These are phyloP conservation scores for Agapetus fuscipes DNA, from an alignment of 2,888 invertebrate species.

Conservation along the genomic window DNA sequence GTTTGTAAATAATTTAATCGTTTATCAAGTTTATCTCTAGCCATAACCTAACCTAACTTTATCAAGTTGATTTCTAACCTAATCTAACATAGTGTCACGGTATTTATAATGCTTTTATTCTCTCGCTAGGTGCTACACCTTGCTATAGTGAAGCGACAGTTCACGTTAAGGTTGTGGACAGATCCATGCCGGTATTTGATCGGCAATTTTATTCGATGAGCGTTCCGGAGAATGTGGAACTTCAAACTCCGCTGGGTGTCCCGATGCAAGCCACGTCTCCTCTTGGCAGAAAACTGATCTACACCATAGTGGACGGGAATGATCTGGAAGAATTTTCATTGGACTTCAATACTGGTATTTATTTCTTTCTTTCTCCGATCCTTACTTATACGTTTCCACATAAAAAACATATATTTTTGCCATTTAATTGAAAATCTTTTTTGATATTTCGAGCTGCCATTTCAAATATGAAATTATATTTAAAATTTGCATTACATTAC, in stretches of 20 bases:
- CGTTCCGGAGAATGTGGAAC: conserved; percentile 74
- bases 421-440: too few relatives aligned
- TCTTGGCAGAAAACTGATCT: conserved; percentile 77
- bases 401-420: too few relatives aligned
- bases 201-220: conserved; percentile 74
- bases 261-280: conserved; percentile 83
- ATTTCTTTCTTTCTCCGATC: too few relatives aligned
- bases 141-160: conserved; percentile 68
- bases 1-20: too few relatives aligned
- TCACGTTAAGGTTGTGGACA: conserved; percentile 70
- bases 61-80: too few relatives aligned
- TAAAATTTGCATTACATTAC: too few relatives aligned
- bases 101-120: too few relatives aligned
- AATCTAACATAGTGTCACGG: too few relatives aligned
- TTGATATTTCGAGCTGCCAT: too few relatives aligned
- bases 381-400: too few relatives aligned
- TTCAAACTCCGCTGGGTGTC: conserved; percentile 67
- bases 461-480: too few relatives aligned
- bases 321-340: conserved; percentile 78
- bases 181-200: conserved; percentile 89
- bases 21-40: not conserved
- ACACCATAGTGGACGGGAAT: conserved; percentile 80
- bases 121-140: conserved; percentile 63
- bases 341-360: conserved; percentile 89
- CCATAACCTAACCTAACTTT: not conserved